Evolutionary conservation across 2,888 invertebrate genomes (phyloP).

Genomic region (Drosophila histrio): DNA sequence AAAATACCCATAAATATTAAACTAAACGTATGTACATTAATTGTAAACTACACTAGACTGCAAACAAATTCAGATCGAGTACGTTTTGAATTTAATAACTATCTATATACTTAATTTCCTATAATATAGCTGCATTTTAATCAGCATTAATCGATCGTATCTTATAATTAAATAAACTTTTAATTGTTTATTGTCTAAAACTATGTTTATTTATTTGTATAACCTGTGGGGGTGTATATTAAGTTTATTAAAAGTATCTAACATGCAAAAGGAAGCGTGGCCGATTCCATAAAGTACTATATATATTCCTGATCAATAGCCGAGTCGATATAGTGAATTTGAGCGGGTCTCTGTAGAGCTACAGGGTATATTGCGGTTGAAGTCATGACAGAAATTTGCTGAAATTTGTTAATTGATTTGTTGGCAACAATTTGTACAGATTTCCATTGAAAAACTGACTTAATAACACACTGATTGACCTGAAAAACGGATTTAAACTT

Average conservation of each 20-base stretch:
- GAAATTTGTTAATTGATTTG: neutral
- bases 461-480: no score
- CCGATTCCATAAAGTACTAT: no score
- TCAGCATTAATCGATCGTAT: neutral
- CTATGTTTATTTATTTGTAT: neutral
- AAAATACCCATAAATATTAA: conserved; percentile 52
- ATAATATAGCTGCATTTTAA: neutral
- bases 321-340: no score
- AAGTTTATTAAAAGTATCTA: no score
- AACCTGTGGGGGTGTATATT: no score
- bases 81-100: neutral
- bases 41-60: conserved; percentile 39
- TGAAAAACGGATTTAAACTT: no score
- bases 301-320: no score
- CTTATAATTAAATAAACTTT: neutral
- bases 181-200: neutral
- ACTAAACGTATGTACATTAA: conserved; percentile 13
- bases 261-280: no score
- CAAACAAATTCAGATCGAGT: conserved; percentile 9
- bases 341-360: no score
- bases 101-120: conserved; percentile 4
- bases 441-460: neutral
- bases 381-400: neutral
- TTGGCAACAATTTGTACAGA: neutral
- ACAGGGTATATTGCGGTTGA: no score